phyloP scores from a whole-genome alignment of 2,888 invertebrate genomes.

The Aelia acuminata region DNA sequence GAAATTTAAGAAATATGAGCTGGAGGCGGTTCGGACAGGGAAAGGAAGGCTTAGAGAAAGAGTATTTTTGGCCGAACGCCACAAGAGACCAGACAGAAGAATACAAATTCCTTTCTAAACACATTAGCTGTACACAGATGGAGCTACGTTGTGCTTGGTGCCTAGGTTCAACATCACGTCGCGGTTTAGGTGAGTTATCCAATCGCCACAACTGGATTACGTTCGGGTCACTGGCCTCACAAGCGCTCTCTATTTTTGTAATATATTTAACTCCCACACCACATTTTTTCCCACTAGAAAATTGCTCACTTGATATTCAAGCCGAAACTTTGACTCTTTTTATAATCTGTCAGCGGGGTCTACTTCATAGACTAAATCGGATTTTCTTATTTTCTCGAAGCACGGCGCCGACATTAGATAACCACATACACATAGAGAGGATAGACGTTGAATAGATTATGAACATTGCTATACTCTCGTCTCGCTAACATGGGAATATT shows the following conservation, averaged over 20 bases:
- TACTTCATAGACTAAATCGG: not conserved
- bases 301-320: constrained; percentile 12
- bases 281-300: not conserved
- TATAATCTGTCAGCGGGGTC: not conserved
- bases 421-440: not conserved
- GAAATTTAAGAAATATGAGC: constrained; percentile 54
- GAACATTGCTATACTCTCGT: not conserved
- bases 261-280: not conserved
- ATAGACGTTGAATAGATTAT: not conserved
- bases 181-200: not conserved
- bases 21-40: not conserved
- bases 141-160: not conserved
- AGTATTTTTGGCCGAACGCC: constrained; percentile 51
- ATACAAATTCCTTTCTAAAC: constrained; percentile 56
- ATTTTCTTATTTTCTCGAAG: not conserved
- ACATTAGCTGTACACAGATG: constrained; percentile 42
- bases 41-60: constrained; percentile 8
- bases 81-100: not conserved
- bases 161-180: constrained; percentile 4
- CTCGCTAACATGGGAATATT: not conserved
- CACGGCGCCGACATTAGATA: not conserved
- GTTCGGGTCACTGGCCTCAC: not conserved
- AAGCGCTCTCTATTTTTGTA: not conserved
- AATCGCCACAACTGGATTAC: not conserved
- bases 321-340: not conserved